These are phyloP conservation scores for Amphiprion percula DNA, from an alignment of 2,113 vertebrate species.

Conservation along the genomic window DNA sequence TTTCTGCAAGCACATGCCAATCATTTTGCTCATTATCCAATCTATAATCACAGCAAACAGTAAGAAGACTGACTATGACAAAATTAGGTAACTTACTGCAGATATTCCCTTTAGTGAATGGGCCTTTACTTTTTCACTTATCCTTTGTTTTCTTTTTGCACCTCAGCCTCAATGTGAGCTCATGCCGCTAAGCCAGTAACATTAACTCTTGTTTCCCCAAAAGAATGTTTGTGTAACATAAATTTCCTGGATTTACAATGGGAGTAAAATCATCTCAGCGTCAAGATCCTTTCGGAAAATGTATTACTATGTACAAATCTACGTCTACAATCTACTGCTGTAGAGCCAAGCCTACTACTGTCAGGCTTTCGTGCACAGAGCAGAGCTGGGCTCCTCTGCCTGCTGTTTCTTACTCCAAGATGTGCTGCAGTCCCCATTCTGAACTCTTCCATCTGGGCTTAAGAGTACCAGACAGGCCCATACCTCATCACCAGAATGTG, in stretches of 20 bases:
- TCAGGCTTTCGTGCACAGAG: neutral
- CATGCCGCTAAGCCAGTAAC: neutral
- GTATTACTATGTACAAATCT: slow-evolving; percentile 28
- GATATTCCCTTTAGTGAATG: neutral
- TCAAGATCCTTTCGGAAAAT: slow-evolving; percentile 31
- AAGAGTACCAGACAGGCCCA: slow-evolving; percentile 76
- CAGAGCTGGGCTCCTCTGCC: slow-evolving; percentile 18
- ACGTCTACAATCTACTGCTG: slow-evolving; percentile 2
- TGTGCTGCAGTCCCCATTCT: slow-evolving; percentile 50
- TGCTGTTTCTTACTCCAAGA: slow-evolving; percentile 35
- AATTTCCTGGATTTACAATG: slow-evolving; percentile 36
- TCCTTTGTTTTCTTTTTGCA: slow-evolving; percentile 20
- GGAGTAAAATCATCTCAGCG: slow-evolving; percentile 22
- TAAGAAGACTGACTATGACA: neutral
- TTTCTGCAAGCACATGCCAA: slow-evolving; percentile 2
- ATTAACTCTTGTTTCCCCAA: neutral
- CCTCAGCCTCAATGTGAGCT: slow-evolving; percentile 13
- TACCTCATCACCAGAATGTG: slow-evolving; percentile 78
- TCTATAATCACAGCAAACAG: neutral
- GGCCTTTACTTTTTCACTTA: neutral
- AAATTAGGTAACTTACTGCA: neutral
- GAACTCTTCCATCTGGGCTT: slow-evolving; percentile 76
- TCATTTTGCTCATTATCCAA: neutral
- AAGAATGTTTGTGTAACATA: slow-evolving; percentile 20
- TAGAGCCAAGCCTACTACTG: neutral